Evolutionary conservation across 2,113 vertebrate species (phyloP), one percentile per base, ranked within the genome.

Genomic region (Orthochromis malagaraziensis): DNA sequence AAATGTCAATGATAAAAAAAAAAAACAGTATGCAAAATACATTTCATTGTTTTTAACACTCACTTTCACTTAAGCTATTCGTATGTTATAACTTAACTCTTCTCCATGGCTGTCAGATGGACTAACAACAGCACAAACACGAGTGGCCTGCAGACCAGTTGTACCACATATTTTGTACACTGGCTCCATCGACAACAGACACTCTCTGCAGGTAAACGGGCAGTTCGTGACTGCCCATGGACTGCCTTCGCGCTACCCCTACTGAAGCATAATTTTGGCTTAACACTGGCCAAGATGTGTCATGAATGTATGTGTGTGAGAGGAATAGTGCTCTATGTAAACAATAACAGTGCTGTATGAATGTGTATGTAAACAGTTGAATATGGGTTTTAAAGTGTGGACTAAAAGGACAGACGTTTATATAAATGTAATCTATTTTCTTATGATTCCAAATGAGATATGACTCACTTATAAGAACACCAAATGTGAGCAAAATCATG

Each of bases 401-500:
- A n/a, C 3, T n/a, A 13, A 51, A 33, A 77, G 29, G 45, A n/a
- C 3, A 33, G 26, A 31, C 0, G 2, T 51, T 31, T n/a, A 51
- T 33, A 77, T 51, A 51, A 51, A 77, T 13, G 17, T 31, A 77
- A 12, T 51, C 5, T 31, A 77, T 51, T 51, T 77, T 77, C 17
- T 77, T 77, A n/a, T 12, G 17, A 31, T 86, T 40, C 45, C 75
- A 80, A 53, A 79, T 17, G 14, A 90, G 63, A 16, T 89, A 84
- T 80, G 75, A 92, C 86, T 87, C 24, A 79, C 80, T 47, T 86
- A 92, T 80, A 87, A 91, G 68, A 85, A 84, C 87, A 80, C 57
- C 1, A 73, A 79, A 84, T 65, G 45, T 55, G 68, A 87, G 51
- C 14, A 11, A 81, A 87, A 86, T 86, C 21, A 70, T 33, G 42